These are phyloP conservation scores for Petrolisthes manimaculis DNA, from an alignment of 2,888 invertebrate genomes.

Conservation along the genomic window DNA sequence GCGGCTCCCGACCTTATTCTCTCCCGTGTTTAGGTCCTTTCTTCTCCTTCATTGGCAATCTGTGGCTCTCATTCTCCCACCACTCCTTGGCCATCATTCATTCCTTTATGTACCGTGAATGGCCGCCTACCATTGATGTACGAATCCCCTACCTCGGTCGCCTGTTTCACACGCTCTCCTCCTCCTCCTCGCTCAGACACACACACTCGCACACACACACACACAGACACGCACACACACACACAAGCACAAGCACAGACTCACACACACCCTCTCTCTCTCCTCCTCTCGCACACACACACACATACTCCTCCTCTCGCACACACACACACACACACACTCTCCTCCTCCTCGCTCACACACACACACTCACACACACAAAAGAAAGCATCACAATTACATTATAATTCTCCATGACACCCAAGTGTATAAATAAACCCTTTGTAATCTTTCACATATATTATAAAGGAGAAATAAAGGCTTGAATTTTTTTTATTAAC, in stretches of 20 bases:
- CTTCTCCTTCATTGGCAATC: conserved; percentile 53
- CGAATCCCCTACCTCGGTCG: conserved; percentile 36
- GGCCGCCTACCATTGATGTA: conserved; percentile 46
- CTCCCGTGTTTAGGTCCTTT: conserved; percentile 48
- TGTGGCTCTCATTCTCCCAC: conserved; percentile 47
- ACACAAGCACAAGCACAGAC: conserved; percentile 16
- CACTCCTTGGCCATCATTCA: conserved; percentile 55
- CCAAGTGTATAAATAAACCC: neutral
- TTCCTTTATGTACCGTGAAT: conserved; percentile 54
- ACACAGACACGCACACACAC: neutral
- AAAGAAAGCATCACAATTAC: neutral
- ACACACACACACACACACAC: too few species aligned
- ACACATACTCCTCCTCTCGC: too few species aligned
- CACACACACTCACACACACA: too few species aligned
- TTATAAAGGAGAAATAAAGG: too few species aligned
- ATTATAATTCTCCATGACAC: neutral
- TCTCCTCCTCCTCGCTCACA: too few species aligned
- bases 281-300: too few species aligned
- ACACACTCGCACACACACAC: neutral
- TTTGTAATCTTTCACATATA: too few species aligned
- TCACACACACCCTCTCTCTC: neutral
- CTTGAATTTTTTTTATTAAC: too few species aligned
- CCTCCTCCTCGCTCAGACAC: neutral
- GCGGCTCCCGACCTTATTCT: conserved; percentile 39
- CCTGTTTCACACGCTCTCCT: conserved; percentile 42